Evolutionary conservation across 2,797 vertebrate species (phyloP), one percentile per base, ranked within the genome.

Genomic region (Sarcophilus harrisii): DNA sequence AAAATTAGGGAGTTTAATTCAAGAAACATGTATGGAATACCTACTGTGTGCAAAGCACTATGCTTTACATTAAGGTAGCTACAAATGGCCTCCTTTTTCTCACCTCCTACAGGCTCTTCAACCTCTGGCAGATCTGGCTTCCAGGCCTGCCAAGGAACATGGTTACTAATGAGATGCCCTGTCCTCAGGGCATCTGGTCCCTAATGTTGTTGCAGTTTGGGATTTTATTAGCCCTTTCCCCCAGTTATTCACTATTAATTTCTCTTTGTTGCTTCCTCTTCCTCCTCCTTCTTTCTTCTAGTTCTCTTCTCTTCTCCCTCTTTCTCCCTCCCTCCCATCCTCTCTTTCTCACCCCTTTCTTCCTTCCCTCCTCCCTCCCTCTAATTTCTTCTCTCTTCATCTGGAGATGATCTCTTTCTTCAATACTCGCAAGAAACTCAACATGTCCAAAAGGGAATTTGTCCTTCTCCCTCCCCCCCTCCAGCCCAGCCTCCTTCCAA

Each of bases 321-420:
- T 57, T 11, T 57, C 57, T 57, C 57, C 11, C 21, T 58, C 18
- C 0, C 58, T 58, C 58, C 18, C 16, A 18, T 16, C 18, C 57
- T 24, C 21, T 5, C 58, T 24, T 4, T 5, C 58, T 24, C 21
- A 3, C 21, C 21, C 58, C 54, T 32, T 30, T 14, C 60, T 12
- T 13, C 13, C 62, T 5, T 5, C 14, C 1, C 9, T 2, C 29
- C 14, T 73, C 8, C 8, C 0, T 3, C 0, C 5, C 2, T 3
- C n/a, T 18, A 30, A 73, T 73, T n/a, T 73, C 60, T 32, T 62
- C 30, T 4, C 60, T 62, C 60, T 73, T n/a, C 16, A 73, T 38
- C 62, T n/a, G 6, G 32, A 73, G 62, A 18, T 73, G 62, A 73
- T 81, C n/a, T 38, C n/a, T 81, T 81, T 45, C 66, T 21, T 81